phyloP scores from a whole-genome alignment of 2,888 invertebrate species.

The Amaurobius ferox region DNA sequence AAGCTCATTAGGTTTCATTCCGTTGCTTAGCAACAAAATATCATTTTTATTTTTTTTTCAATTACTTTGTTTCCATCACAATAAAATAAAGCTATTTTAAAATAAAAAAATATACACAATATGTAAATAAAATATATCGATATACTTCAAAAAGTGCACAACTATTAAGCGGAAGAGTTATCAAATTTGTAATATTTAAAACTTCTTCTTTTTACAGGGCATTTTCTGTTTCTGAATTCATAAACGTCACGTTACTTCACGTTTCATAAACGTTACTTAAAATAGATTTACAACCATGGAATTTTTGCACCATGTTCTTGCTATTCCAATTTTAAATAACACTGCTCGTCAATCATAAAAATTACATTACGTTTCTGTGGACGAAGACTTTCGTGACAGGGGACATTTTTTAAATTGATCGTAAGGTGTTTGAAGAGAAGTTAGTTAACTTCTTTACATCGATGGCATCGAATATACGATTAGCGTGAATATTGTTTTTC shows the following conservation, averaged over 20 bases:
- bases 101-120: too few relatives aligned
- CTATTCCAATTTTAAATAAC: constrained; percentile 28
- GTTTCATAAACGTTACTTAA: background rate
- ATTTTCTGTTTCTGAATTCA: background rate
- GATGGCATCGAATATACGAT: too few relatives aligned
- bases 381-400: background rate
- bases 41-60: too few relatives aligned
- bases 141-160: background rate
- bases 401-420: background rate
- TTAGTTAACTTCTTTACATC: too few relatives aligned
- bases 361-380: constrained; percentile 33
- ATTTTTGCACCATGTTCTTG: background rate
- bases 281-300: constrained; percentile 24
- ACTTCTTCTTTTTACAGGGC: background rate
- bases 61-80: too few relatives aligned
- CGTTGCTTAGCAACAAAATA: too few relatives aligned
- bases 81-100: too few relatives aligned
- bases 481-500: too few relatives aligned
- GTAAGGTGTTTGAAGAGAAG: too few relatives aligned
- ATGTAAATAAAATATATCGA: too few relatives aligned
- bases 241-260: constrained; percentile 35
- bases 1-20: too few relatives aligned
- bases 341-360: constrained; percentile 30
- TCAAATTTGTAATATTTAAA: background rate
- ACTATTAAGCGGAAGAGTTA: background rate